Base-by-base conservation (phyloP, 2,888 invertebrate genomes). In the Leptarthrus brevirostris region DNA sequence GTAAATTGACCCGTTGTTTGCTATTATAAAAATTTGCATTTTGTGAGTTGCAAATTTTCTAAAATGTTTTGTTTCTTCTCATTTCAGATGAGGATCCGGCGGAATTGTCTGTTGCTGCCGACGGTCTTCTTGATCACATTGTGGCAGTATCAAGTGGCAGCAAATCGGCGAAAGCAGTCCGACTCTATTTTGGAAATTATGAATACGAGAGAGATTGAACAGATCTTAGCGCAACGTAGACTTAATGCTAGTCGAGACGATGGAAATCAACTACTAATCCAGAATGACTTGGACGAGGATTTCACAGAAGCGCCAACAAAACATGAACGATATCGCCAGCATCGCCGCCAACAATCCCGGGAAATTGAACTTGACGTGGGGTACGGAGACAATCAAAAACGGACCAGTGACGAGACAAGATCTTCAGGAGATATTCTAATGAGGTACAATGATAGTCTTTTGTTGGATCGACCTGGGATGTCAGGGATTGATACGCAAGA, bases 111-210 rank as follows among this genome's bases (percentile, higher is more conserved):
- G 30, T 52, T 75, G 14, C 34, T 74, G 72, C 70, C 73, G 53
- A 71, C 70, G n/a, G 70, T 76, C 36, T 34, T 75, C 40, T 66
- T 75, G 53, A 47, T 74, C 26, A 71, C 58, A 36, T 74, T 76
- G 58, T 74, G 74, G 72, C 73, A 64, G 36, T 70, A 70, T 73
- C 71, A 73, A 75, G 49, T 49, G 40, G 74, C 58, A 30, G 73
- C 66, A 14, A 52, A 20, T 18, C 34, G 36, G 22, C 72, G 72
- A 47, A 56, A 56, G 40, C 56, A 72, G 77, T 20, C 73, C 2
- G 73, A 73, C 40, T 89, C 89, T 14, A 89, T 90, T 77, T 83
- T 89, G 79, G 89, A 89, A 79, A 88, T 89, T 76, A 89, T 90
- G 78, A 87, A 89, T 79, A 89, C 88, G 56, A 87, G 88, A 79